phyloP scores from a whole-genome alignment of 2,113 vertebrate genomes.

The Nycticebus coucang region DNA sequence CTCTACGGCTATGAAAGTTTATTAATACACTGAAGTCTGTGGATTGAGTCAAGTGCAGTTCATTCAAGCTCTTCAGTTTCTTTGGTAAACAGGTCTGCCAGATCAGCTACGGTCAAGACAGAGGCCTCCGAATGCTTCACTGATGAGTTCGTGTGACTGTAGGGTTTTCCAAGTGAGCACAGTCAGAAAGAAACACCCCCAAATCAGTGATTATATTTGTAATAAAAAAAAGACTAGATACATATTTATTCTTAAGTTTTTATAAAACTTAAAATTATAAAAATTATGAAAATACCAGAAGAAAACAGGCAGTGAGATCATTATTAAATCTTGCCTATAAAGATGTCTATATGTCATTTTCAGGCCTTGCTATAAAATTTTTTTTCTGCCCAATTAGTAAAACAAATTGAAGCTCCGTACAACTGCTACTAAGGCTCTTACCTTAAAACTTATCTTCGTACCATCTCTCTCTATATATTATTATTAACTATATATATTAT shows the following conservation, averaged over 20 bases:
- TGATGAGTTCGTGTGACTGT: constrained; percentile 91
- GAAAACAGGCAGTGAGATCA: neutral
- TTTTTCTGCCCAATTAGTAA: neutral
- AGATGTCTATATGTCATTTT: neutral
- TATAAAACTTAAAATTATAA: too few relatives aligned
- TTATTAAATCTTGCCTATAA: neutral
- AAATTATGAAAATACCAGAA: neutral
- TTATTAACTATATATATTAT: too few relatives aligned
- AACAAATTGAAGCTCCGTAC: neutral
- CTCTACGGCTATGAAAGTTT: constrained; percentile 21
- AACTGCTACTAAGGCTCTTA: neutral
- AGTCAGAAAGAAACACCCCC: constrained; percentile 22
- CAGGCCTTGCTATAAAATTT: neutral
- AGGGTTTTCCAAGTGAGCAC: constrained; percentile 63
- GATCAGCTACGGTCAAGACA: constrained; percentile 95
- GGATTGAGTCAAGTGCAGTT: constrained; percentile 62
- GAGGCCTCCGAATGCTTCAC: constrained; percentile 97
- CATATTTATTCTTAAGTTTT: neutral
- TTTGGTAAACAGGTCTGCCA: constrained; percentile 96
- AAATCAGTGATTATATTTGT: neutral
- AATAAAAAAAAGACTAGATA: neutral
- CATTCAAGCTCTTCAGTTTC: constrained; percentile 92
- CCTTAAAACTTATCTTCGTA: neutral
- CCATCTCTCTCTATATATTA: too few relatives aligned
- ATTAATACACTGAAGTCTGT: neutral